Evolutionary conservation across 2,888 invertebrate genomes (phyloP).

Genomic region (Cremastinae sp.): DNA sequence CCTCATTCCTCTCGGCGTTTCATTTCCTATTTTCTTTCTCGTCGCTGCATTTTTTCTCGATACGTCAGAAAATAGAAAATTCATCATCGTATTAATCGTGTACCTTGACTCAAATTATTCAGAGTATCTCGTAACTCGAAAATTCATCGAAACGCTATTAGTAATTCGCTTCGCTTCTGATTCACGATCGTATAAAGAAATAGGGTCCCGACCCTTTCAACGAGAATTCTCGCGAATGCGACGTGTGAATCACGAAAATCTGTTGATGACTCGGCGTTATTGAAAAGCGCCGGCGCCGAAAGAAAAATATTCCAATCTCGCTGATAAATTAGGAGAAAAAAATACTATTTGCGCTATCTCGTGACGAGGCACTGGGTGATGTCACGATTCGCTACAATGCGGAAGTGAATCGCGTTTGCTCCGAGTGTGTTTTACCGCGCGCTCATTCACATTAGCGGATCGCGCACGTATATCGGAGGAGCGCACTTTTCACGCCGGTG

Average conservation of each 20-base stretch:
- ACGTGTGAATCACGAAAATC: slow-evolving; percentile 42
- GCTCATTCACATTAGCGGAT: slow-evolving; percentile 30
- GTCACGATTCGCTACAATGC: slow-evolving; percentile 33
- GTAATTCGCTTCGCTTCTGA: slow-evolving; percentile 18
- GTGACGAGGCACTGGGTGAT: slow-evolving; percentile 9
- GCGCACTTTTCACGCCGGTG: slow-evolving; percentile 31
- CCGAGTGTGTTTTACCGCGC: neutral
- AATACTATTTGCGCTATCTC: slow-evolving; percentile 44
- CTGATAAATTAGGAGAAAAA: slow-evolving; percentile 16
- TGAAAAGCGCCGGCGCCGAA: slow-evolving; percentile 44
- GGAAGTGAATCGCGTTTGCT: slow-evolving; percentile 46
- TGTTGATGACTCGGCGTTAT: slow-evolving; percentile 41
- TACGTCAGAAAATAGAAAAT: no score
- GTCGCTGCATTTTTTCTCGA: no score
- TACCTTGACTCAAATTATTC: no score
- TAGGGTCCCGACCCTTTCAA: slow-evolving; percentile 3
- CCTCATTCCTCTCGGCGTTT: no score
- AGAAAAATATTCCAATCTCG: slow-evolving; percentile 24
- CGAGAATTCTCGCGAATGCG: slow-evolving; percentile 37
- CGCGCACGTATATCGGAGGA: slow-evolving; percentile 25
- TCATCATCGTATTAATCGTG: no score
- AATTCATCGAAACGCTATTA: neutral
- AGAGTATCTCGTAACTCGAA: no score
- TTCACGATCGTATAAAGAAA: slow-evolving; percentile 36
- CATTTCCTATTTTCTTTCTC: no score